A percentile compares a stretch with the other conserved stretches of the same genome.
These are phyloP conservation scores for Calcarius lapponicus DNA, from an alignment of 2,797 vertebrate species.

Conservation along the genomic window DNA sequence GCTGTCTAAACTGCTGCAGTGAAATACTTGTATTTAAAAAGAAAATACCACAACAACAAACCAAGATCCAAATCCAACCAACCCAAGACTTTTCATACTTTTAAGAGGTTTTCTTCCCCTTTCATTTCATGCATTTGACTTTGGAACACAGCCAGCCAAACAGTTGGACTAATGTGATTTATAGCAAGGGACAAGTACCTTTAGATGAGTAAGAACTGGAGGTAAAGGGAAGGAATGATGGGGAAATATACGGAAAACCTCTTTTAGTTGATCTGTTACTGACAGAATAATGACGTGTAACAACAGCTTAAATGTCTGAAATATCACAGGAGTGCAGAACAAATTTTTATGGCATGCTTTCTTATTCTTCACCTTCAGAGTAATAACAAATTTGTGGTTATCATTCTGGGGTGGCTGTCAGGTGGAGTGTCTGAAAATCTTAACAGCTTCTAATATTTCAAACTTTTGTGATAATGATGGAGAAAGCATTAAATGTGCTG, in stretches of 20 bases:
- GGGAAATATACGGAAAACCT: conserved; percentile 17
- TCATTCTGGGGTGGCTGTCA: conserved; percentile 30
- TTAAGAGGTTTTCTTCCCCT: not conserved
- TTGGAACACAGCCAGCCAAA: not conserved
- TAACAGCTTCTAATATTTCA: conserved; percentile 19
- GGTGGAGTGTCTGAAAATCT: conserved; percentile 3
- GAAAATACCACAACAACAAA: not conserved
- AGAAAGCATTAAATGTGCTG: not conserved
- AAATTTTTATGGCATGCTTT: conserved; percentile 42
- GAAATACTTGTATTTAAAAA: not conserved
- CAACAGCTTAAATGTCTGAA: conserved; percentile 46
- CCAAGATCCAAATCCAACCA: not conserved
- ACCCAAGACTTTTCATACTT: not conserved
- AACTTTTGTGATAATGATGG: not conserved
- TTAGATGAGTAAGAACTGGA: conserved; percentile 13
- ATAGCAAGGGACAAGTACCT: not conserved
- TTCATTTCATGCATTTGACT: not conserved
- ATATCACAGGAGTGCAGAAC: conserved; percentile 17
- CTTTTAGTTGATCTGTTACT: conserved; percentile 24
- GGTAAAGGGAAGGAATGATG: conserved; percentile 3
- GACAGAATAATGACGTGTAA: conserved; percentile 42
- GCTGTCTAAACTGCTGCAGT: not conserved
- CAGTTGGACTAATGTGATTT: not conserved
- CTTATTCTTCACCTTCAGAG: conserved; percentile 49
- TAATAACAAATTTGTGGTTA: conserved; percentile 49